Evolutionary conservation across 2,113 vertebrate species (phyloP).

Genomic region (Labeo catla): DNA sequence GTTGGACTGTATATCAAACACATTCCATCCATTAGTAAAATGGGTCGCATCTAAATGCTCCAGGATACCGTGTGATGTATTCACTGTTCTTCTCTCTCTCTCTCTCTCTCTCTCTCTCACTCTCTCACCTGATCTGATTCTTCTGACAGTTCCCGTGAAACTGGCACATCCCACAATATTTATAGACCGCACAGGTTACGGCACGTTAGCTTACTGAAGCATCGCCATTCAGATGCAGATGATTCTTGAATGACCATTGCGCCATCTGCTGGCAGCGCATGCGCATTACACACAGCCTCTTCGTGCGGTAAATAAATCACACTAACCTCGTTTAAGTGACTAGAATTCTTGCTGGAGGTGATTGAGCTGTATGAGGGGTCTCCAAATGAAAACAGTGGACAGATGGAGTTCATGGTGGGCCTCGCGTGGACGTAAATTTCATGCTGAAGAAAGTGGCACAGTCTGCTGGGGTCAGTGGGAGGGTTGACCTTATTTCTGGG

Average conservation of each 20-base stretch:
- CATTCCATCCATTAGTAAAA: background rate
- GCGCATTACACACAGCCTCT: background rate
- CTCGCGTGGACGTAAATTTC: no score
- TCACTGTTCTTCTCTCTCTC: background rate
- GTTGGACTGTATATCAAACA: background rate
- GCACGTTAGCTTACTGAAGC: background rate
- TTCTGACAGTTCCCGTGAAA: background rate
- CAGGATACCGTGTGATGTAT: background rate
- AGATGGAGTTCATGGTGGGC: background rate
- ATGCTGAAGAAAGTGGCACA: no score
- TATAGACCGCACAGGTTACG: background rate
- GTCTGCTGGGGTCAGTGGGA: background rate
- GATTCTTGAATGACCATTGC: background rate
- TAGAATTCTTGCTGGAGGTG: background rate
- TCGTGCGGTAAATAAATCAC: background rate
- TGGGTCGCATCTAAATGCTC: background rate
- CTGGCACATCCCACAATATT: conserved; percentile 16
- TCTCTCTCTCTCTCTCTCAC: background rate
- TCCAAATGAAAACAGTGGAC: background rate
- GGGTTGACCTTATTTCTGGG: background rate
- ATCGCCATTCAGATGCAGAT: no score
- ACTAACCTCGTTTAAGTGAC: no score
- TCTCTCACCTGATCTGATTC: background rate
- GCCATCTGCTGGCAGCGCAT: conserved; percentile 7
- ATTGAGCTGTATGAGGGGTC: background rate